Conservation (phyloP, 2,113 vertebrate genomes). For the Polypterus senegalus region DNA sequence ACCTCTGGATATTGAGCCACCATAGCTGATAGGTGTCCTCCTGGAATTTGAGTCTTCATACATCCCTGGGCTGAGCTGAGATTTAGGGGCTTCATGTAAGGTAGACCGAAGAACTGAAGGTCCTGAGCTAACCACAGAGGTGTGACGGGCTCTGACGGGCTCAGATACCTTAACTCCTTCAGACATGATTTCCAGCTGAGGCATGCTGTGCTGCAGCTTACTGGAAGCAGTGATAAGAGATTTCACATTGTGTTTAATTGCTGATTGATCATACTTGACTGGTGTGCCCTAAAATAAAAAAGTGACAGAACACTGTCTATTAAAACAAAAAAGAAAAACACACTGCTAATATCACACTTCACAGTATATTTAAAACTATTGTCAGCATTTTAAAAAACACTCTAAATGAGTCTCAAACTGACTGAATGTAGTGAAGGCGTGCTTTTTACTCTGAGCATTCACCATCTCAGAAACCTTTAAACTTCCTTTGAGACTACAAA, state of each 20-base stretch:
- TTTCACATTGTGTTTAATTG: slow-evolving; percentile 97
- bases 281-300: slow-evolving; percentile 61
- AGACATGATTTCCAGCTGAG: slow-evolving; percentile 68
- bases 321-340: background rate
- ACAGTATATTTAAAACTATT: no score
- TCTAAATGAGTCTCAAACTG: no score
- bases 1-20: slow-evolving; percentile 71
- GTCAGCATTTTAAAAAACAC: no score
- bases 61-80: slow-evolving; percentile 86
- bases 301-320: slow-evolving; percentile 9
- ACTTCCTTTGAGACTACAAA: no score
- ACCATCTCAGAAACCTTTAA: no score
- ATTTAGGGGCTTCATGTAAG: slow-evolving; percentile 78
- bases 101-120: slow-evolving; percentile 89
- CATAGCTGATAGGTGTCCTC: slow-evolving; percentile 84
- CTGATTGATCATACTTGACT: slow-evolving; percentile 76
- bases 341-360: no score
- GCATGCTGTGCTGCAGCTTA: slow-evolving; percentile 69
- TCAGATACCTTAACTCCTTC: slow-evolving; percentile 59
- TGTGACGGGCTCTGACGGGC: slow-evolving; percentile 67
- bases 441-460: no score
- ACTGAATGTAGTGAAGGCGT: no score
- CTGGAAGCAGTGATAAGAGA: slow-evolving; percentile 84
- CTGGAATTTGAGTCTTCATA: slow-evolving; percentile 85
- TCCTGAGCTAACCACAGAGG: slow-evolving; percentile 84